These are phyloP conservation scores for Meteorus sp. DNA, from an alignment of 1,140 invertebrate genomes.

Conservation along the genomic window DNA sequence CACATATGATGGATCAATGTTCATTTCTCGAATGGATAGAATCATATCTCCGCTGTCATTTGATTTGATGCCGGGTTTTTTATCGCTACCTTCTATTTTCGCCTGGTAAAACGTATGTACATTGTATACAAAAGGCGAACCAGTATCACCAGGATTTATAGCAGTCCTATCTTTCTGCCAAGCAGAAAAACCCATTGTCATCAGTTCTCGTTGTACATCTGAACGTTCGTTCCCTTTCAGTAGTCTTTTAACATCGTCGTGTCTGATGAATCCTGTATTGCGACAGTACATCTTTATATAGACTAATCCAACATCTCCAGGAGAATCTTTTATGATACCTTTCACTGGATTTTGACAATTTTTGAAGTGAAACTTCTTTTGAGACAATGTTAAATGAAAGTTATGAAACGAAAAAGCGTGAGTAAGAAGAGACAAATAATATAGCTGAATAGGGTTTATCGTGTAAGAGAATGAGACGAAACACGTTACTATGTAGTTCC, in stretches of 20 bases:
- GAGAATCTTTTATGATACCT: no score
- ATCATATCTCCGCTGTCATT: not conserved
- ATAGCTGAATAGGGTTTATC: no score
- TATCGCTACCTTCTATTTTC: not conserved
- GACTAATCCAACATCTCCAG: no score
- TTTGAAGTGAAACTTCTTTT: no score
- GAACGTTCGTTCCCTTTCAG: not conserved
- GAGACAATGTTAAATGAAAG: no score
- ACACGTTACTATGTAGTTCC: no score
- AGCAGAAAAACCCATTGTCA: not conserved
- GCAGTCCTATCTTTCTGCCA: not conserved
- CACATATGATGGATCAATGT: not conserved
- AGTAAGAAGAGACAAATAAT: no score
- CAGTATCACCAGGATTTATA: not conserved
- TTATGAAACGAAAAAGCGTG: no score
- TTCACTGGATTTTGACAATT: no score
- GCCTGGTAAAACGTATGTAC: not conserved
- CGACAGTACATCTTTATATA: not conserved
- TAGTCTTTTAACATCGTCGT: slow-evolving; percentile 4
- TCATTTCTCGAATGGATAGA: not conserved
- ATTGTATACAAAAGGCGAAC: not conserved
- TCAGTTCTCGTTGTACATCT: not conserved
- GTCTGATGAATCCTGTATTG: not conserved
- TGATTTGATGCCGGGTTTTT: not conserved
- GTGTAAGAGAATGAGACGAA: no score